Evolutionary conservation across 2,113 vertebrate species (phyloP).

Genomic region (Rhynchomys soricoides): DNA sequence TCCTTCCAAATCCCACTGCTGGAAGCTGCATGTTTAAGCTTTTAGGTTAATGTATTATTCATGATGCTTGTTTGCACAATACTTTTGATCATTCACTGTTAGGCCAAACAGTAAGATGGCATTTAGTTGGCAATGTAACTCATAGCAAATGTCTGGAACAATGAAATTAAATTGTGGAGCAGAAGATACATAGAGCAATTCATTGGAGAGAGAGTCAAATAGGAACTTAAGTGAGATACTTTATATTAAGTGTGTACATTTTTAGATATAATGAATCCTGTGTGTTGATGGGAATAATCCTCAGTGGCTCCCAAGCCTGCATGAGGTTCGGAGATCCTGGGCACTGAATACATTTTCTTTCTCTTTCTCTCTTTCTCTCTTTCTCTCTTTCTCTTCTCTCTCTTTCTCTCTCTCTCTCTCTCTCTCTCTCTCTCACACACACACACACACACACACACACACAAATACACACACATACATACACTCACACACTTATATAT

Average conservation of each 20-base stretch:
- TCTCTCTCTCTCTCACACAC: neutral
- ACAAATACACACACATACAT: neutral
- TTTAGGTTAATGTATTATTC: conserved; percentile 66
- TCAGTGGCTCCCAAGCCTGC: neutral
- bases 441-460: neutral
- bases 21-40: conserved; percentile 9
- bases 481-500: too few species aligned
- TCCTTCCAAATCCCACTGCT: conserved; percentile 24
- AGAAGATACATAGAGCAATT: neutral
- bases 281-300: neutral
- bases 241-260: neutral
- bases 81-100: conserved; percentile 56
- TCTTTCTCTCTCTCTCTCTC: neutral
- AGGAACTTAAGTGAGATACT: conserved; percentile 34
- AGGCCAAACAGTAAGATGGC: conserved; percentile 36
- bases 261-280: neutral
- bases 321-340: neutral
- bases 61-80: conserved; percentile 50
- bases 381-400: neutral
- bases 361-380: neutral
- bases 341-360: neutral
- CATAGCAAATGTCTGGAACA: neutral
- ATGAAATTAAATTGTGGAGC: conserved; percentile 44
- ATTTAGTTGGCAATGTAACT: conserved; percentile 53
- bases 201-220: neutral